phyloP scores from a whole-genome alignment of 2,888 invertebrate species.

The Bhutanitis thaidina region DNA sequence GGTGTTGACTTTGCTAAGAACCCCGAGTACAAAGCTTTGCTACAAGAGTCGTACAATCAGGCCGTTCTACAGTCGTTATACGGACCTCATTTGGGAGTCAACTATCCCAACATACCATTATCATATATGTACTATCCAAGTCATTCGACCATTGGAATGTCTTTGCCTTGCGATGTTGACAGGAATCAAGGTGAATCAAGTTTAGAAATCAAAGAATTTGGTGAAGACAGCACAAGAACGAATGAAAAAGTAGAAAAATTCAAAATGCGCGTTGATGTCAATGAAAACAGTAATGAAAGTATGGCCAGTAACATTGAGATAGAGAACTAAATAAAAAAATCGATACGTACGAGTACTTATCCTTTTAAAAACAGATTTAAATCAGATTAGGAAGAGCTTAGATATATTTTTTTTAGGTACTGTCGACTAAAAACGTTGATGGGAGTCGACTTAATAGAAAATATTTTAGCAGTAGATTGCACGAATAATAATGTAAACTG shows the following conservation, averaged over 20 bases:
- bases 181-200: constrained; percentile 49
- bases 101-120: constrained; percentile 64
- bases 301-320: constrained; percentile 76
- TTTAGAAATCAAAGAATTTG: constrained; percentile 40
- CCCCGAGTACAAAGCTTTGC: constrained; percentile 67
- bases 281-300: constrained; percentile 72
- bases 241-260: constrained; percentile 50
- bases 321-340: constrained; percentile 64
- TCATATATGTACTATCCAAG: constrained; percentile 75
- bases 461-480: constrained; percentile 1
- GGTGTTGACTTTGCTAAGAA: constrained; percentile 73
- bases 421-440: background rate
- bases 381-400: too few relatives aligned
- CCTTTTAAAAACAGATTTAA: background rate
- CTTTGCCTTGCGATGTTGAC: constrained; percentile 57
- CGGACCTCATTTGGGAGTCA: constrained; percentile 68
- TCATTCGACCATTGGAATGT: constrained; percentile 61
- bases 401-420: too few relatives aligned
- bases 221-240: constrained; percentile 44
- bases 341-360: background rate
- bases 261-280: constrained; percentile 50
- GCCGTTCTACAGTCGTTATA: constrained; percentile 72
- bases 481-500: background rate
- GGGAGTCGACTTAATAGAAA: background rate
- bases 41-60: constrained; percentile 74